Conservation (phyloP, 2,888 invertebrate species). For the Eupithecia insigniata region DNA sequence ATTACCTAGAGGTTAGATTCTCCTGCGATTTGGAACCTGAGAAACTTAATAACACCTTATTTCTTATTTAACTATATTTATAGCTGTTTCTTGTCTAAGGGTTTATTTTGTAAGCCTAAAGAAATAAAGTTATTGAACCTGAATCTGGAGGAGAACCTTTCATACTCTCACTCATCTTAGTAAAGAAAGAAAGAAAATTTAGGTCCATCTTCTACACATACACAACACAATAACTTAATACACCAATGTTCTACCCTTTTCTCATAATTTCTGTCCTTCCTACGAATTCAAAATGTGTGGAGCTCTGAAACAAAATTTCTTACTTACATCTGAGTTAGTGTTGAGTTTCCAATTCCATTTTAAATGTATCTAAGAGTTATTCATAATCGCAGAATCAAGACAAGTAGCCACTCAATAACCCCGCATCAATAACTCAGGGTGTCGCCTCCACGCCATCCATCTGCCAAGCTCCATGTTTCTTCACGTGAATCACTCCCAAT, state of each 20-base stretch:
- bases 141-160: background rate
- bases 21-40: background rate
- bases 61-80: too few species aligned
- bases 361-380: background rate
- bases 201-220: too few species aligned
- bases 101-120: too few species aligned
- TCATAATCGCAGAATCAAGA: background rate
- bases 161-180: background rate
- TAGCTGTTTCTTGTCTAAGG: too few species aligned
- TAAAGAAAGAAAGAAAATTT: too few species aligned
- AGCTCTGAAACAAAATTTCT: too few species aligned
- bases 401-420: background rate
- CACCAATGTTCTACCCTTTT: too few species aligned
- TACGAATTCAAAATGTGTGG: too few species aligned
- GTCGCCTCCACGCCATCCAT: conserved; percentile 2
- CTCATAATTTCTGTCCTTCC: too few species aligned
- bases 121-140: too few species aligned
- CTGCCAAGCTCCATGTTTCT: conserved; percentile 11
- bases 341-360: background rate
- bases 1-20: background rate
- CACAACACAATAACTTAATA: too few species aligned
- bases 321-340: background rate
- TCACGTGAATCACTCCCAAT: conserved; percentile 21
- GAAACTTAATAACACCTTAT: too few species aligned
- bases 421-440: background rate